Evolutionary conservation across 2,888 invertebrate genomes (phyloP), one percentile per base, ranked within the genome.

Genomic region (Tipula confusa): DNA sequence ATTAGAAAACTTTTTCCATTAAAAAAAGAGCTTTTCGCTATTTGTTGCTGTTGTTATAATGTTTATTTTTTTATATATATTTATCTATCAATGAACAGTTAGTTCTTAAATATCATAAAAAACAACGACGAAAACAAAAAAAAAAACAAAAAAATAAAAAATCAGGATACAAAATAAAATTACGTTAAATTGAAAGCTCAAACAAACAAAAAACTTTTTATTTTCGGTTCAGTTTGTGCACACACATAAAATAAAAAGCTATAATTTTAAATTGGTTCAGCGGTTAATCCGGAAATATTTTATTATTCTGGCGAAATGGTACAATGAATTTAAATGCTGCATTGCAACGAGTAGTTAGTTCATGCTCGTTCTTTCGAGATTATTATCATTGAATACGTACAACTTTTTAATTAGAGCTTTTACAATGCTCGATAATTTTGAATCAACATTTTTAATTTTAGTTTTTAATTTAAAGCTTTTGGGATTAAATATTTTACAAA

Each of bases 1-100:
- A 64, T 64, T 64, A 64, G 64, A 64, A 64, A 64, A 64, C 64
- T 64, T 64, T 64, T 64, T 64, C 64, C 64, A 64, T 64, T 64
- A 64, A 64, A 64, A 64, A 64, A 24, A 24, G 24, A 24, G 24
- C 24, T 64, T 24, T 64, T 64, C 11, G 18, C 64, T 24, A 64
- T 64, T 24, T 64, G n/a, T n/a, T n/a, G n/a, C n/a, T 43, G 43
- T 43, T 43, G 43, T 64, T 48, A 1, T 18, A 6, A 18, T 64
- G 24, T 24, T 64, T 1, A 24, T 6, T 9, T 64, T 64, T 24
- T 64, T 64, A 43, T 43, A n/a, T 15, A 24, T 64, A 64, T 64
- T 64, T 64, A 64, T 64, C 64, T 64, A 64, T 64, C 64, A 64
- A 64, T 64, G 64, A 64, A 64, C 64, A 64, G 64, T 64, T 64